phyloP scores from a whole-genome alignment of 2,797 vertebrate species.

The Cynopterus sphinx region DNA sequence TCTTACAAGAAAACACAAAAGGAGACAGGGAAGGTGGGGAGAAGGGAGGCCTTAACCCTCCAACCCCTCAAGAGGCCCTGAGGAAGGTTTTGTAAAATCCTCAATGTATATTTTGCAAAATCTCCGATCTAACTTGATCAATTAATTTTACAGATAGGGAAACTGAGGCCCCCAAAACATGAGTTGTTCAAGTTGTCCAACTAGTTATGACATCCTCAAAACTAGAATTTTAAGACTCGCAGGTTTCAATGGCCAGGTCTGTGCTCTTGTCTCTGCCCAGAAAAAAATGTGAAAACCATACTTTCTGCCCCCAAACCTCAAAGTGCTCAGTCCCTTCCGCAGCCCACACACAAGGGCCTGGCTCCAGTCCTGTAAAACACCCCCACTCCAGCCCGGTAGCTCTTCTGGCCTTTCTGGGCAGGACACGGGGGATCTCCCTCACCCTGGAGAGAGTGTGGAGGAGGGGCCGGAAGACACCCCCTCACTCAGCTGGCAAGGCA shows the following conservation, averaged over 20 bases:
- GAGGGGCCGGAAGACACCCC: neutral
- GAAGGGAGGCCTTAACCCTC: neutral
- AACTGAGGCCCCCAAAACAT: neutral
- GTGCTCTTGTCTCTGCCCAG: neutral
- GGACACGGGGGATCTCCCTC: neutral
- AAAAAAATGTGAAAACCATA: neutral
- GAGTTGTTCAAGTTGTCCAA: neutral
- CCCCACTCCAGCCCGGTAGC: neutral
- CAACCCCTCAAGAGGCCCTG: neutral
- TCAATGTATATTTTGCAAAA: neutral
- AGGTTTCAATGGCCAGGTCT: neutral
- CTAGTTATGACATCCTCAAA: neutral
- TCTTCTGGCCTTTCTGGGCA: neutral
- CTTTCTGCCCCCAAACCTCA: neutral
- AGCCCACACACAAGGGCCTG: neutral
- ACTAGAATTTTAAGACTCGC: neutral
- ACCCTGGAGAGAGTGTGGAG: neutral
- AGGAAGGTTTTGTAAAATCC: neutral
- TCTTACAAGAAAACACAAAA: conserved; percentile 19
- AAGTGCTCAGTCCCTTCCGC: neutral
- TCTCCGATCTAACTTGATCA: neutral
- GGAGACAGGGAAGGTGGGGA: neutral
- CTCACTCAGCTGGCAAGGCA: fast-evolving
- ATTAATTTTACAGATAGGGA: neutral
- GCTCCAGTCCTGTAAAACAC: neutral